Conservation (phyloP, 1,140 invertebrate species). For the Marisa cornuarietis region DNA sequence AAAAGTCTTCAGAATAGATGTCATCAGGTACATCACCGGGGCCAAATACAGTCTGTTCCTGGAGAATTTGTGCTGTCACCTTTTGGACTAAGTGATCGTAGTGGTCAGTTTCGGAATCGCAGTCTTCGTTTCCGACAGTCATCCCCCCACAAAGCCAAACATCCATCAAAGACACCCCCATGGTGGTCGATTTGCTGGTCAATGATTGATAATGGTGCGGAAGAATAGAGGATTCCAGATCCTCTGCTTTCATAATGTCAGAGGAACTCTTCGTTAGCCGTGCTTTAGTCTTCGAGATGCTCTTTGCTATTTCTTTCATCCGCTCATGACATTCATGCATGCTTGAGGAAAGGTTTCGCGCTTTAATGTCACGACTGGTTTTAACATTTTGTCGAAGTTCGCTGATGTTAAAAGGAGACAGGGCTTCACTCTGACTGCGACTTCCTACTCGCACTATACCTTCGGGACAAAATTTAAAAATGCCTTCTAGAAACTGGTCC, state of each 20-base stretch:
- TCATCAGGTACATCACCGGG: not conserved
- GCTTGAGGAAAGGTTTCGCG: not conserved
- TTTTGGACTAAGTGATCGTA: not conserved
- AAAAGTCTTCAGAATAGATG: not conserved
- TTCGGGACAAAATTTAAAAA: slow-evolving; percentile 34
- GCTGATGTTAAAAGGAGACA: slow-evolving; percentile 20
- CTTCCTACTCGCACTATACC: slow-evolving; percentile 75
- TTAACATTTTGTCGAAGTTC: not conserved
- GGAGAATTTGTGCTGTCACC: not conserved
- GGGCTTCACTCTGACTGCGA: slow-evolving; percentile 70
- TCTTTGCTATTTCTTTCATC: not conserved
- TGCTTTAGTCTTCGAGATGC: not conserved
- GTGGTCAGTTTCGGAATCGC: not conserved
- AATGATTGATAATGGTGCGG: not conserved
- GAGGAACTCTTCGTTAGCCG: not conserved
- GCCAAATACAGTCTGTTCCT: not conserved
- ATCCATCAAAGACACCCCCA: not conserved
- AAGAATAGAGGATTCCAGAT: not conserved
- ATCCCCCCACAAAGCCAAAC: not conserved
- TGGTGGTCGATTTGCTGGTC: not conserved
- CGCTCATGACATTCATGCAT: not conserved
- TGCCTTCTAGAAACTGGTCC: slow-evolving; percentile 86
- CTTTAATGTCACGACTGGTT: not conserved
- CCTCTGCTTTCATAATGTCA: not conserved
- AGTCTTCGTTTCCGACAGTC: not conserved